Evolutionary conservation across 2,113 vertebrate genomes (phyloP).

Genomic region (Nothoprocta perdicaria): DNA sequence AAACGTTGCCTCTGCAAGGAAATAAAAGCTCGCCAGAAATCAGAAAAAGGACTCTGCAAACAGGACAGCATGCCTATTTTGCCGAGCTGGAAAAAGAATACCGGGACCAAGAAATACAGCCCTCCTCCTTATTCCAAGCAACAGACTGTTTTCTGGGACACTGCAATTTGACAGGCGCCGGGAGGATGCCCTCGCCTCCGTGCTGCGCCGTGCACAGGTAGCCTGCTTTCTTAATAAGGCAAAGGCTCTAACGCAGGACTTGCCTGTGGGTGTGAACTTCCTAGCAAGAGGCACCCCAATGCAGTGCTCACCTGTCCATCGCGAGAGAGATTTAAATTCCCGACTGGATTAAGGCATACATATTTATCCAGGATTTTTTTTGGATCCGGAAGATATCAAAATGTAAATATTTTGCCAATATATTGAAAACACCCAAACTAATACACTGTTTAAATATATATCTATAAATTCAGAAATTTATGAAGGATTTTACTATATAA

Average conservation of each 20-base stretch:
- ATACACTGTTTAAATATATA: slow-evolving; percentile 72
- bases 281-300: slow-evolving; percentile 33
- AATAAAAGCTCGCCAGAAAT: slow-evolving; percentile 92
- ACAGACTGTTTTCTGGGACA: slow-evolving; percentile 94
- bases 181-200: slow-evolving; percentile 15
- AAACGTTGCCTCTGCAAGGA: slow-evolving; percentile 94
- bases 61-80: slow-evolving; percentile 96
- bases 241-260: slow-evolving; percentile 54
- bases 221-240: slow-evolving; percentile 57
- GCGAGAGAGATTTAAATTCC: slow-evolving; percentile 63
- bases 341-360: slow-evolving; percentile 66
- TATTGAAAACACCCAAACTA: slow-evolving; percentile 74
- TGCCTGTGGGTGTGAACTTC: slow-evolving; percentile 57
- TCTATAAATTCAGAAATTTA: slow-evolving; percentile 71
- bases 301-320: slow-evolving; percentile 77
- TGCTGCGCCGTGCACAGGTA: slow-evolving; percentile 27
- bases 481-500: slow-evolving; percentile 82
- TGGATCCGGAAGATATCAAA: slow-evolving; percentile 78
- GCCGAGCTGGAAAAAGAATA: slow-evolving; percentile 94
- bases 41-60: slow-evolving; percentile 93
- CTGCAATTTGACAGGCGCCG: slow-evolving; percentile 87
- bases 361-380: slow-evolving; percentile 80
- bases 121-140: slow-evolving; percentile 92
- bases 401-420: slow-evolving; percentile 82
- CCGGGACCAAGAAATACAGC: slow-evolving; percentile 89